Base-by-base conservation (phyloP, 2,888 invertebrate species). In the Athalia cordata region DNA sequence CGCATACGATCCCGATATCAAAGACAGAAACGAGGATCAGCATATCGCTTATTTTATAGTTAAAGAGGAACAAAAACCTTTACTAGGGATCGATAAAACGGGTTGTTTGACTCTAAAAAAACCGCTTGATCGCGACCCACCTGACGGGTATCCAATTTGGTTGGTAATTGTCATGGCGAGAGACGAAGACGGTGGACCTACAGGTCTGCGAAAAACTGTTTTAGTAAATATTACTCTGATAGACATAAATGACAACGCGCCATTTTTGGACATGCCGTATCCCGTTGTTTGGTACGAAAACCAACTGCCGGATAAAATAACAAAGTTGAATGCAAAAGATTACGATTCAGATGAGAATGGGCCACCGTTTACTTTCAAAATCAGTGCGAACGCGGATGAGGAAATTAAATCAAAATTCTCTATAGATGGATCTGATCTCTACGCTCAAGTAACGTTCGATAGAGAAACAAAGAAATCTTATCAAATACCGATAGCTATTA, bases 181-280 rank as follows among this genome's bases (percentile, higher is more conserved):
- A 64, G 97, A 97, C 88, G 93, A 94, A 83, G 93, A 95, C 84
- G 92, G 92, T 4, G 92, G 93, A 0, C 93, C 93, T 13, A 94
- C 94, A 43, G 90, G 92, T 0, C 88, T 93, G 76, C 92, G 93
- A 79, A 92, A 93, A 0, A 93, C 93, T 2, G 93, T 94, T 0
- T 94, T 94, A 84, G 95, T 97, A 45, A 90, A 92, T 50, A 95
- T 93, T 45, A 90, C 89, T 4, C 89, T 95, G 50, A 89, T 86
- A 11, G 99, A 99, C 87, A 96, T 98, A 85, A 99, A 99, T 89
- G 99, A 99, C 89, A 98, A 99, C 89, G 96, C 96, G 0, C 99
- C 99, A 0, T 95, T 95, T 87, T 92, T 97, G 80, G 95, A 95
- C 62, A 96, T 95, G 94, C 92, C 93, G 4, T 94, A 95, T 89